These are phyloP conservation scores for Autographa gamma DNA, from an alignment of 2,888 invertebrate species.

Conservation along the genomic window DNA sequence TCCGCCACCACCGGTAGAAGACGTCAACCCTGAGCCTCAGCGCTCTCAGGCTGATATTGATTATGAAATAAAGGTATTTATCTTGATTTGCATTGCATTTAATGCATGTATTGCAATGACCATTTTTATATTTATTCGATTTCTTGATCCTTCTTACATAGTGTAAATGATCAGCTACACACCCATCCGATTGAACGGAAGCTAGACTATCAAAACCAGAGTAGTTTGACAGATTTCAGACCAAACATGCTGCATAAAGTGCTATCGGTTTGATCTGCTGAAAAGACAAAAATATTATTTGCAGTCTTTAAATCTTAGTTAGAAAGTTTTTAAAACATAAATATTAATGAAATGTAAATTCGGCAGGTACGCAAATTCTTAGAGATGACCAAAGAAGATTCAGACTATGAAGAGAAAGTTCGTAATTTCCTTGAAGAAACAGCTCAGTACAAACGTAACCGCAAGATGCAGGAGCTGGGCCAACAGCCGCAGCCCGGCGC, in stretches of 20 bases:
- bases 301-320: too few relatives aligned
- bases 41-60: conserved; percentile 88
- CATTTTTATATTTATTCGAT: too few relatives aligned
- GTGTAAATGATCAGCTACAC: too few relatives aligned
- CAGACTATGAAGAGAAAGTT: conserved; percentile 95
- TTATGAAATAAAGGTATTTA: conserved; percentile 90
- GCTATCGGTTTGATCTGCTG: too few relatives aligned
- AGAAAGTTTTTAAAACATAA: too few relatives aligned
- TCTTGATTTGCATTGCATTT: not conserved
- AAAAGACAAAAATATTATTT: not conserved
- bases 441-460: conserved; percentile 93
- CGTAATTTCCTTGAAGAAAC: conserved; percentile 95
- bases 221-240: too few relatives aligned
- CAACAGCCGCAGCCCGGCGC: conserved; percentile 87
- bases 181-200: too few relatives aligned
- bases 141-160: too few relatives aligned
- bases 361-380: conserved; percentile 91
- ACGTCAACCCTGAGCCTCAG: conserved; percentile 73
- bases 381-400: conserved; percentile 94
- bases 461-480: conserved; percentile 90
- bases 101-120: too few relatives aligned
- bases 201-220: too few relatives aligned
- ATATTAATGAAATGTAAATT: not conserved
- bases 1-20: conserved; percentile 85
- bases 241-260: too few relatives aligned